Base-by-base conservation (phyloP, 1,140 invertebrate species). In the Paralvinella palmiformis region DNA sequence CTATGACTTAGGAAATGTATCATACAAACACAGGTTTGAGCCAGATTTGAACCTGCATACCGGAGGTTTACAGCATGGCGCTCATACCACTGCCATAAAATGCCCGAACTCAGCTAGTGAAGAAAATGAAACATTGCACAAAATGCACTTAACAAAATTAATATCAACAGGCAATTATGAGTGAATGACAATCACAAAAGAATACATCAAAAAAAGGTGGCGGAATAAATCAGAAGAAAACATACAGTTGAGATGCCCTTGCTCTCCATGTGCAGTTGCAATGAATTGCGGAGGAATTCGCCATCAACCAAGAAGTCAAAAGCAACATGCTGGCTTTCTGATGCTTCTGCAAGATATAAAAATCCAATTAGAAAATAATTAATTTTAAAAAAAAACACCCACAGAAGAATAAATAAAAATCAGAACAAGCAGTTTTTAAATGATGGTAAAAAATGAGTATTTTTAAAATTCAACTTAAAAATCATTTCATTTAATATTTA, bases 291-390 rank as follows among this genome's bases (percentile, higher is more conserved):
- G 27, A 97, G 75, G 69, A 95, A 86, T 78, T 94, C 90, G 6
- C 88, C 88, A 63, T 85, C 84, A 44, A 94, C 85, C 57, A 96
- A 75, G 74, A 96, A 95, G 80, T 96, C 93, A 84, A 96, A 96
- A 70, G 92, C 86, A 59, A 89, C 80, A 0, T 78, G 68, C 56
- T 20, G 66, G 22, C 13, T 60, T 59, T 44, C 55, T 65, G 66
- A 52, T 59, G 22, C 64, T 53, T 52, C 24, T 63, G 31, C 22
- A 50, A 41, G n/a, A 63, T 56, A 37, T 17, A 62, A 29, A 57
- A 24, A 63, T 33, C 13, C 6, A 13, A 56, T 33, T 57, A 1
- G 33, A 2, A 37, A 22, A 33, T 29, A n/a, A 56, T 20, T 62
- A 24, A 37, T 37, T 22, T 24, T 17, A 44, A 5, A 13, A 37